phyloP scores from a whole-genome alignment of 2,888 invertebrate genomes.

The Ellobium chinense region DNA sequence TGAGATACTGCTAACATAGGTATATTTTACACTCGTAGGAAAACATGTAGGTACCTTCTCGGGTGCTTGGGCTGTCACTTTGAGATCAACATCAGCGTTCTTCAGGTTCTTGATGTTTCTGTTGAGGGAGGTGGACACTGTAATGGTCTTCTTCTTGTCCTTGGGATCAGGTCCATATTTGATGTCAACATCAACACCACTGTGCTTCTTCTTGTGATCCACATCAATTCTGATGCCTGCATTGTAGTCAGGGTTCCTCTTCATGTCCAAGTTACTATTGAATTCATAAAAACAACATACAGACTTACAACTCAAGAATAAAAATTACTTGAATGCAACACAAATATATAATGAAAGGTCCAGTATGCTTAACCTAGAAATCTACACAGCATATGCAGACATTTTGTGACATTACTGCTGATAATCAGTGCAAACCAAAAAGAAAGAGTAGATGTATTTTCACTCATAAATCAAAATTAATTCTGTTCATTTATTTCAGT shows the following conservation, averaged over 20 bases:
- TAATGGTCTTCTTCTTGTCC: conserved; percentile 19
- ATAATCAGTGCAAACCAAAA: no score
- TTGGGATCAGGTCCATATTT: conserved; percentile 31
- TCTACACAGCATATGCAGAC: no score
- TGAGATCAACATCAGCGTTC: conserved; percentile 15
- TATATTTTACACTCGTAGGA: no score
- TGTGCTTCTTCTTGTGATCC: conserved; percentile 50
- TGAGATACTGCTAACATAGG: no score
- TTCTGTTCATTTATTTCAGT: no score
- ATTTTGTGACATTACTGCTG: no score
- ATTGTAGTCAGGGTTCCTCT: conserved; percentile 54
- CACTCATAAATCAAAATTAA: no score
- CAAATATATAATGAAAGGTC: no score
- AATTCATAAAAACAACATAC: neutral
- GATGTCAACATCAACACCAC: conserved; percentile 38
- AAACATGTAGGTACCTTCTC: no score
- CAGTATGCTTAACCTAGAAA: no score
- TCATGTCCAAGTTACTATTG: conserved; percentile 59
- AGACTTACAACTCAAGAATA: neutral
- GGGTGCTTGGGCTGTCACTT: neutral
- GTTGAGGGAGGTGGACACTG: neutral
- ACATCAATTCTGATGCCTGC: conserved; percentile 51
- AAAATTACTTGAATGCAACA: no score
- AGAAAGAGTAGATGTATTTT: no score
- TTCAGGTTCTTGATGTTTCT: neutral